A percentile compares a stretch with the other conserved stretches of the same genome.
Evolutionary conservation across 2,888 invertebrate species (phyloP).

Genomic region (Drosophila picticornis): DNA sequence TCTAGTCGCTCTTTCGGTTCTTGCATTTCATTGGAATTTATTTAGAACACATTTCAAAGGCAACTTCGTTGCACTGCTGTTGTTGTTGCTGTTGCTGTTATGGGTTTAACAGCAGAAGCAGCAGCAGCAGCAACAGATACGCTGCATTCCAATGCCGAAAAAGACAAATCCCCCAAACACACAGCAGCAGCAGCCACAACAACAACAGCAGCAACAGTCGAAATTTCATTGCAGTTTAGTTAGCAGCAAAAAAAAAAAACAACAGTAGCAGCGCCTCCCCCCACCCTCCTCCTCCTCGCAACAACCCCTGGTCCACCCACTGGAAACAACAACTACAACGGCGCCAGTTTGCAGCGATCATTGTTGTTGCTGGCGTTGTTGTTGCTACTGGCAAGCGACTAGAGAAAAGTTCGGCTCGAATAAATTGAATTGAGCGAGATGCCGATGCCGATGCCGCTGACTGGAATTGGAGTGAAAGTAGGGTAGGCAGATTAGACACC

Average conservation of each 20-base stretch:
- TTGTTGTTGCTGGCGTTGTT: slow-evolving; percentile 25
- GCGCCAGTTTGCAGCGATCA: slow-evolving; percentile 51
- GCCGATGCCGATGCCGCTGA: slow-evolving; percentile 61
- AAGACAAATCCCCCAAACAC: slow-evolving; percentile 74
- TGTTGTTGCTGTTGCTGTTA: slow-evolving; percentile 49
- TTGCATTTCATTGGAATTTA: slow-evolving; percentile 83
- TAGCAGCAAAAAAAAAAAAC: slow-evolving; percentile 15
- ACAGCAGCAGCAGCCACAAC: slow-evolving; percentile 21
- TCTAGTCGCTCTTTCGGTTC: slow-evolving; percentile 37
- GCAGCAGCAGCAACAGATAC: slow-evolving; percentile 53
- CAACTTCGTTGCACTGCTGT: slow-evolving; percentile 36
- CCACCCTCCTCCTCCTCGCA: background rate
- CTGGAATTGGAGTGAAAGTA: slow-evolving; percentile 83
- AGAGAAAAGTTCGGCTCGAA: slow-evolving; percentile 70
- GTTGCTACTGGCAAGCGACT: slow-evolving; percentile 60
- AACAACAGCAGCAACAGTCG: slow-evolving; percentile 52
- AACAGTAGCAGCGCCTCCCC: background rate
- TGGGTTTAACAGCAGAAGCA: slow-evolving; percentile 50
- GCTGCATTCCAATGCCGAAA: slow-evolving; percentile 78
- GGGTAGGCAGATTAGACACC: slow-evolving; percentile 83
- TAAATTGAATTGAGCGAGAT: slow-evolving; percentile 80
- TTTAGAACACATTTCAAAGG: slow-evolving; percentile 82
- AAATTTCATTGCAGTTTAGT: slow-evolving; percentile 74
- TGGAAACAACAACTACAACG: slow-evolving; percentile 45
- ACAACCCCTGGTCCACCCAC: slow-evolving; percentile 22